Conservation (phyloP, 2,113 vertebrate species). For the Pseudopodoces humilis region DNA sequence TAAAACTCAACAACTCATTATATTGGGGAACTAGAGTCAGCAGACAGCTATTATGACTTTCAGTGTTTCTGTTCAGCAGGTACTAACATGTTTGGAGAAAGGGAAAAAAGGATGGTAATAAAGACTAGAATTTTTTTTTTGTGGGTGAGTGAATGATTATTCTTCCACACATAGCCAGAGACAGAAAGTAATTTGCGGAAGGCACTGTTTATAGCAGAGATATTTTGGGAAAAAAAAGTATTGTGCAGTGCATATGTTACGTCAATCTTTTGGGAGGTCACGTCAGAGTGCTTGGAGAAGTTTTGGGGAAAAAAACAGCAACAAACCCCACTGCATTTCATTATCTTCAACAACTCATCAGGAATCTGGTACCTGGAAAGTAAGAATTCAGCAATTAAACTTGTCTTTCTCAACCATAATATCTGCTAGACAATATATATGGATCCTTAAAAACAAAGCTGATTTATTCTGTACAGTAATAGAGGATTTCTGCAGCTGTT, state of each 20-base stretch:
- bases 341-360: neutral
- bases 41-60: constrained; percentile 2
- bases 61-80: constrained; percentile 18
- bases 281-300: neutral
- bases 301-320: neutral
- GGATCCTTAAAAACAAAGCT: neutral
- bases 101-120: neutral
- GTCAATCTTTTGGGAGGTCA: neutral
- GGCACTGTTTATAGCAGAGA: constrained; percentile 18
- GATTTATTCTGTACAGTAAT: neutral
- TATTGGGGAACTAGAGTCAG: neutral
- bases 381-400: neutral
- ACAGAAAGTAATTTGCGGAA: constrained; percentile 3
- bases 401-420: neutral
- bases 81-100: constrained; percentile 20
- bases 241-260: neutral
- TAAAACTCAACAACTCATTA: neutral
- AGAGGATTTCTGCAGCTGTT: neutral
- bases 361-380: neutral
- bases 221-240: constrained; percentile 8
- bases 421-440: neutral
- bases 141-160: constrained; percentile 4
- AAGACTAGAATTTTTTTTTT: constrained; percentile 16
- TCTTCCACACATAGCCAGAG: neutral
- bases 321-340: neutral